Percentiles rank a stretch among this genome's conserved stretches.
phyloP scores from a whole-genome alignment of 2,888 invertebrate genomes.

The Rhingia campestris region DNA sequence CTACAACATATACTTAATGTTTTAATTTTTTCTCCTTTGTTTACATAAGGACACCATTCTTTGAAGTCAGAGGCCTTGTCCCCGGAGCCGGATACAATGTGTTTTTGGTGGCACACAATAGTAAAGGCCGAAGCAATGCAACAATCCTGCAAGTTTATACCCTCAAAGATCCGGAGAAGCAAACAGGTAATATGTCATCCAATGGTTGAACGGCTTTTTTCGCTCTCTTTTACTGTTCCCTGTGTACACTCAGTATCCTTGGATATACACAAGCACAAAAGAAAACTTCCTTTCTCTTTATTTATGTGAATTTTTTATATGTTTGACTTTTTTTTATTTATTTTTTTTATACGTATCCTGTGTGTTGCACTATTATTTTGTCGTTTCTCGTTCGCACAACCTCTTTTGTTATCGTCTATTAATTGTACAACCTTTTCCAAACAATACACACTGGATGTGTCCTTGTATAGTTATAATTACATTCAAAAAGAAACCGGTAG shows the following conservation, averaged over 20 bases:
- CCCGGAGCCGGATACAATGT: conserved; percentile 88
- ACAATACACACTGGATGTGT: conserved; percentile 40
- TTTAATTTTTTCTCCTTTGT: conserved; percentile 8
- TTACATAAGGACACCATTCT: conserved; percentile 84
- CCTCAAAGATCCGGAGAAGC: conserved; percentile 88
- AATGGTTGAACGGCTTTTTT: conserved; percentile 38
- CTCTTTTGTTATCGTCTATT: conserved; percentile 69
- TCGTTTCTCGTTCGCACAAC: conserved; percentile 67
- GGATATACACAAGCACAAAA: not conserved
- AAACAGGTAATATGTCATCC: conserved; percentile 84
- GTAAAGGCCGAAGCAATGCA: conserved; percentile 88
- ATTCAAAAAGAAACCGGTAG: conserved; percentile 77
- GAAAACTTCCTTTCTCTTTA: conserved; percentile 15
- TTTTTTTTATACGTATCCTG: conserved; percentile 42
- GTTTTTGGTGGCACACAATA: conserved; percentile 87
- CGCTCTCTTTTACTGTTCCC: conserved; percentile 10
- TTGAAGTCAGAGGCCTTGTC: conserved; percentile 87
- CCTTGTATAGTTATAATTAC: conserved; percentile 80
- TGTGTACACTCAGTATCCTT: conserved; percentile 12
- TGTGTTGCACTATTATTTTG: conserved; percentile 60
- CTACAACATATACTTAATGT: not conserved
- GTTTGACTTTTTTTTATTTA: conserved; percentile 55
- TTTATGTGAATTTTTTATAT: conserved; percentile 22
- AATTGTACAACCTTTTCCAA: conserved; percentile 40
- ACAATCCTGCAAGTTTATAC: conserved; percentile 88